These are phyloP conservation scores for Lithobates pipiens DNA, from an alignment of 2,797 vertebrate species.

Conservation along the genomic window DNA sequence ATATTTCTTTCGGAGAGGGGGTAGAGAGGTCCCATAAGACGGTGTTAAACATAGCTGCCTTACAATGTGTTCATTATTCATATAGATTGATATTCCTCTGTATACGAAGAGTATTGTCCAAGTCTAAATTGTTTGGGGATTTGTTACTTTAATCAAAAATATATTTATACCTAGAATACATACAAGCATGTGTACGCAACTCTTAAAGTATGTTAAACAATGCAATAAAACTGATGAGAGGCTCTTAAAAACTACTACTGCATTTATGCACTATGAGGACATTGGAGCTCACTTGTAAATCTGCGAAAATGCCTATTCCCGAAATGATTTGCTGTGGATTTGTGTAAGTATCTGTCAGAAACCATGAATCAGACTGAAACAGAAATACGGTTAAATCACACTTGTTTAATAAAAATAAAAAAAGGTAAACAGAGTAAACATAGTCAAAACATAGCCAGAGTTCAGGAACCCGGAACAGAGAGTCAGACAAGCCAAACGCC, in stretches of 20 bases:
- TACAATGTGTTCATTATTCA: slow-evolving; percentile 10
- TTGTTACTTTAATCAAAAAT: background rate
- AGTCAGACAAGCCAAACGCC: no score
- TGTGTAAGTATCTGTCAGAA: no score
- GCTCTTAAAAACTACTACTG: background rate
- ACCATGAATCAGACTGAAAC: no score
- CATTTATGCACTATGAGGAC: background rate
- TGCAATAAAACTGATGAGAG: background rate
- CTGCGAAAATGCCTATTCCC: no score
- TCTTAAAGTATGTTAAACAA: background rate
- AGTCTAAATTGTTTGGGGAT: background rate
- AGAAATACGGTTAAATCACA: no score
- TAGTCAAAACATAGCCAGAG: no score
- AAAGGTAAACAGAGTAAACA: no score
- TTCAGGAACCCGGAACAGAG: no score
- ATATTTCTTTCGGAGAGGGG: slow-evolving; percentile 1
- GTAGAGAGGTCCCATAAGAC: slow-evolving; percentile 19
- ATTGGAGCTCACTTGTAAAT: no score
- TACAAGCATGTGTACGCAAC: background rate
- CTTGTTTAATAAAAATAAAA: no score
- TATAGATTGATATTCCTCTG: slow-evolving; percentile 45
- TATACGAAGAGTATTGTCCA: background rate
- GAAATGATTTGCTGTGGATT: no score
- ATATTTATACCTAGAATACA: background rate
- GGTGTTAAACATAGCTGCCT: background rate